phyloP scores from a whole-genome alignment of 2,113 vertebrate genomes.

The Nibea albiflora region DNA sequence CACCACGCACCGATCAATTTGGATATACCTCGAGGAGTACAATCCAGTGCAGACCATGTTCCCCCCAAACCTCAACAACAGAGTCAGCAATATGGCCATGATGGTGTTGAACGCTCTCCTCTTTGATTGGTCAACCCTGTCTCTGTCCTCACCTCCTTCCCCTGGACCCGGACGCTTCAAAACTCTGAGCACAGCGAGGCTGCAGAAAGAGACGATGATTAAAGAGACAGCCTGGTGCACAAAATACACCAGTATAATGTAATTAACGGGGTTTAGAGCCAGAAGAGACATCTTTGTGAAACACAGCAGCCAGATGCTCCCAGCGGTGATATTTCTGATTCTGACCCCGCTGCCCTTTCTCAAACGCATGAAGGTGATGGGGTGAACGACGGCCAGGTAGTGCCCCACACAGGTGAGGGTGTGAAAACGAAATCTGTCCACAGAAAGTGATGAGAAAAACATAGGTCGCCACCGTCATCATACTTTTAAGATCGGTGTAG shows the following conservation, averaged over 20 bases:
- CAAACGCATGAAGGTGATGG: slow-evolving; percentile 33
- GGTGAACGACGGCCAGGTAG: slow-evolving; percentile 52
- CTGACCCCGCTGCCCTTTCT: background rate
- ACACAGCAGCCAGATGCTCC: background rate
- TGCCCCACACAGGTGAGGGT: slow-evolving; percentile 35
- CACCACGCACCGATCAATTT: accelerated
- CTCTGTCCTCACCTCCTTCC: accelerated
- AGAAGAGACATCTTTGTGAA: accelerated
- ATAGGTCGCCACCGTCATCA: accelerated
- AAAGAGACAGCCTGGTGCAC: accelerated
- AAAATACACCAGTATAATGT: accelerated
- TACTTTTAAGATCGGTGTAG: accelerated
- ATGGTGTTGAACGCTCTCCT: slow-evolving; percentile 44
- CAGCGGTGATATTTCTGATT: slow-evolving; percentile 16
- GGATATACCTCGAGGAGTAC: background rate
- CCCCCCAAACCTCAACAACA: background rate
- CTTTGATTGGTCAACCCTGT: slow-evolving; percentile 5
- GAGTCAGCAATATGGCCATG: background rate
- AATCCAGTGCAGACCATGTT: background rate
- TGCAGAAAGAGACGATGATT: slow-evolving; percentile 21
- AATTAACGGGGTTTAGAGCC: accelerated
- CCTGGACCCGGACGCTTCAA: slow-evolving; percentile 41
- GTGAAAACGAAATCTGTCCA: background rate
- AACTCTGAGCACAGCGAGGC: slow-evolving; percentile 23
- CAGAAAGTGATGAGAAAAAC: accelerated